Percentiles rank a stretch among this genome's conserved stretches.
phyloP scores from a whole-genome alignment of 1,140 invertebrate genomes.

The Drosophila orosa region DNA sequence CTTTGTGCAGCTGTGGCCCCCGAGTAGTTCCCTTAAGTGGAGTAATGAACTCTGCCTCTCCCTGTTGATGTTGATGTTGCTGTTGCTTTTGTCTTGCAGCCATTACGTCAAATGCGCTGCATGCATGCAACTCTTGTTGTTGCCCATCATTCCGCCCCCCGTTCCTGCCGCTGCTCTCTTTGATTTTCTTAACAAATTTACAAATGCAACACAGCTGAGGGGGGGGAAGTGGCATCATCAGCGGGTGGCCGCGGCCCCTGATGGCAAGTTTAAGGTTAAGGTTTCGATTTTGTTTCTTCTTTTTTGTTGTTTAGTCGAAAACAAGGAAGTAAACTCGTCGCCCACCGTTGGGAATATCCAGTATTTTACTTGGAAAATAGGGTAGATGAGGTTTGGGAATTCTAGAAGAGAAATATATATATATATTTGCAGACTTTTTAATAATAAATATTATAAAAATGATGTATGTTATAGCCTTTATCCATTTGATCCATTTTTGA shows the following conservation, averaged over 20 bases:
- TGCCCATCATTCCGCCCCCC: conserved; percentile 9
- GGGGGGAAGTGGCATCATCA: background rate
- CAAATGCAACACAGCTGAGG: conserved; percentile 45
- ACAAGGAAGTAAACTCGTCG: conserved; percentile 70
- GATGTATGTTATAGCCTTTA: too few species aligned
- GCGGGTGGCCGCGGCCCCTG: conserved; percentile 26
- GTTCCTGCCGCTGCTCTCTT: conserved; percentile 28
- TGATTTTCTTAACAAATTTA: conserved; percentile 66
- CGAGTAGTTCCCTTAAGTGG: conserved; percentile 63
- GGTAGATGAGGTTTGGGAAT: conserved; percentile 25
- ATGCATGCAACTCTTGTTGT: conserved; percentile 57
- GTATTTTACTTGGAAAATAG: background rate
- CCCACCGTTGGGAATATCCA: conserved; percentile 45
- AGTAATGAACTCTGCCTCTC: conserved; percentile 75
- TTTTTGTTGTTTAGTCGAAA: conserved; percentile 31
- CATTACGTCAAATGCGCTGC: conserved; percentile 59
- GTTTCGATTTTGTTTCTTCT: conserved; percentile 73
- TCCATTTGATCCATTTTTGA: too few species aligned
- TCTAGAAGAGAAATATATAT: too few species aligned
- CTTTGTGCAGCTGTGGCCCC: conserved; percentile 67
- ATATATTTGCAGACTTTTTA: too few species aligned
- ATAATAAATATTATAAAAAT: too few species aligned
- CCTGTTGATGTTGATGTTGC: conserved; percentile 29
- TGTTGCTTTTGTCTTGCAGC: conserved; percentile 28
- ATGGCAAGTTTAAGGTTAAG: conserved; percentile 79